Evolutionary conservation across 2,888 invertebrate genomes (phyloP).

Genomic region (Pedicia rivosa): DNA sequence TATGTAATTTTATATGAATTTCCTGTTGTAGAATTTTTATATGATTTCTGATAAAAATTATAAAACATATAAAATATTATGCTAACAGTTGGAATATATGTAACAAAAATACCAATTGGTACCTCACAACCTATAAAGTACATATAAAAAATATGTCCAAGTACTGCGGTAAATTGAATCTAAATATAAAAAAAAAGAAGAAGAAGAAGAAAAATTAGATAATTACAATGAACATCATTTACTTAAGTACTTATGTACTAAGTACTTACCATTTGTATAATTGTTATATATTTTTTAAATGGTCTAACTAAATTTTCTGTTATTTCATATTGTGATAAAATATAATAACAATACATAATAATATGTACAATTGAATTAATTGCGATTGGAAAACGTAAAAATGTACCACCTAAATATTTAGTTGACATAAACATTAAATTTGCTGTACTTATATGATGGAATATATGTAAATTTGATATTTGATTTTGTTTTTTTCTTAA

Average conservation of each 20-base stretch:
- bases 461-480: constrained; percentile 47
- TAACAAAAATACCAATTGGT: constrained; percentile 31
- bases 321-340: constrained; percentile 42
- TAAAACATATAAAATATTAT: constrained; percentile 56
- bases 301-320: constrained; percentile 35
- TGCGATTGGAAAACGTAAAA: constrained; percentile 37
- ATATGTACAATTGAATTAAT: constrained; percentile 52
- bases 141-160: constrained; percentile 38
- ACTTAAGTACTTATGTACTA: neutral
- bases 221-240: neutral
- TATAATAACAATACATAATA: constrained; percentile 63
- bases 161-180: constrained; percentile 50
- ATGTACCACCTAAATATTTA: neutral
- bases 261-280: constrained; percentile 45
- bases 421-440: constrained; percentile 36
- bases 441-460: constrained; percentile 44
- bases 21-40: too few relatives aligned
- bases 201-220: constrained; percentile 18
- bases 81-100: constrained; percentile 44
- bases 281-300: constrained; percentile 44
- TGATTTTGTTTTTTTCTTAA: constrained; percentile 27
- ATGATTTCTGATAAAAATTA: constrained; percentile 46
- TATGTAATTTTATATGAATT: too few relatives aligned
- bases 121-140: constrained; percentile 40
- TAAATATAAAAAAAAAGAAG: too few relatives aligned